Percentiles rank a stretch among this genome's conserved stretches.
These are phyloP conservation scores for Pseudopodoces humilis DNA, from an alignment of 2,113 vertebrate genomes.

Conservation along the genomic window DNA sequence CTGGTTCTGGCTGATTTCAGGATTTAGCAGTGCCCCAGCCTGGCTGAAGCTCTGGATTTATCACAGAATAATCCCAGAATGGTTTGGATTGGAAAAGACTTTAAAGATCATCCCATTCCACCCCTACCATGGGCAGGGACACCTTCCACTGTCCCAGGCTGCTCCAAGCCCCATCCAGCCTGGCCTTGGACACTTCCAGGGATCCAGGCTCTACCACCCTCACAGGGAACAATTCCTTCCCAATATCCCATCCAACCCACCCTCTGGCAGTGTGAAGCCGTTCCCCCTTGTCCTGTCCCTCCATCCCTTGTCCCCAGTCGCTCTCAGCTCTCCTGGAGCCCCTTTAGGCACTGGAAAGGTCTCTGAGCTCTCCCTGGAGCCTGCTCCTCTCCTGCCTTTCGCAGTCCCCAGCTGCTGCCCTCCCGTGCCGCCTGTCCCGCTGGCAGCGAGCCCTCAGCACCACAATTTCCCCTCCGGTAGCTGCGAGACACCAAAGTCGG, in stretches of 20 bases:
- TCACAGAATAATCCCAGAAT: not conserved
- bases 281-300: not conserved
- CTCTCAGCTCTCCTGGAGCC: not conserved
- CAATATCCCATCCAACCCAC: fast-evolving
- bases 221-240: fast-evolving
- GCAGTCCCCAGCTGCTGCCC: not conserved
- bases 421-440: fast-evolving
- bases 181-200: not conserved
- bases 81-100: not conserved
- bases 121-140: not conserved
- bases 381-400: not conserved
- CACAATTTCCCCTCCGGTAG: fast-evolving
- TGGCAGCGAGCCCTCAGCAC: fast-evolving
- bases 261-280: not conserved
- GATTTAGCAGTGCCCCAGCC: not conserved
- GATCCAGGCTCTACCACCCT: not conserved
- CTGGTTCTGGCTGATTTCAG: not conserved
- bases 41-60: not conserved
- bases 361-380: not conserved
- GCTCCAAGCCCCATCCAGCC: fast-evolving
- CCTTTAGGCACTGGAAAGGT: fast-evolving
- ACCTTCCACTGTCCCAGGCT: fast-evolving
- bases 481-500: fast-evolving
- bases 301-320: not conserved
- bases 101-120: fast-evolving